Evolutionary conservation across 1,140 invertebrate genomes (phyloP).

Genomic region (Vanessa tameamea): DNA sequence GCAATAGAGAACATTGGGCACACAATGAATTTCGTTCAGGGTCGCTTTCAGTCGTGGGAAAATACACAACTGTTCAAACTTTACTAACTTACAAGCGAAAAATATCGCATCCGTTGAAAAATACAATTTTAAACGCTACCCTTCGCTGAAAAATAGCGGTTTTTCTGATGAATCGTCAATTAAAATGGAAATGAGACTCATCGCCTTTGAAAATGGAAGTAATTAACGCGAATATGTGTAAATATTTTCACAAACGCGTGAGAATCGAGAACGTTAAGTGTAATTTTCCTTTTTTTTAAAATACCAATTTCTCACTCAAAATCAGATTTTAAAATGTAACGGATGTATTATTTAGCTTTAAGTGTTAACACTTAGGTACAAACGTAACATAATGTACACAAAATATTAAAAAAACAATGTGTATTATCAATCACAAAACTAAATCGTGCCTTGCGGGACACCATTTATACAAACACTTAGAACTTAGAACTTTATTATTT

Average conservation of each 20-base stretch:
- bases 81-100: conserved; percentile 55
- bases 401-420: not conserved
- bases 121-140: conserved; percentile 37
- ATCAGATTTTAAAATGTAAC: conserved; percentile 46
- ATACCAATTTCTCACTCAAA: conserved; percentile 60
- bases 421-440: conserved; percentile 8
- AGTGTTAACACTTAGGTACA: conserved; percentile 75
- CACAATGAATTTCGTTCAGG: conserved; percentile 42
- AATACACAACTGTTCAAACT: conserved; percentile 63
- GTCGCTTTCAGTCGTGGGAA: conserved; percentile 61
- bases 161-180: conserved; percentile 18
- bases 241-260: no score
- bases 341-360: conserved; percentile 70
- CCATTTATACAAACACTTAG: conserved; percentile 44
- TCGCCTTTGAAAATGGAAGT: conserved; percentile 3
- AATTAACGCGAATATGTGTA: not conserved
- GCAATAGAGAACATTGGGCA: conserved; percentile 40
- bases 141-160: not conserved
- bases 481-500: conserved; percentile 21
- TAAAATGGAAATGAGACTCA: conserved; percentile 20
- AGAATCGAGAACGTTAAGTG: not conserved
- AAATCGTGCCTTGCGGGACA: conserved; percentile 55
- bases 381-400: conserved; percentile 53
- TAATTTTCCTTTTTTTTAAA: not conserved
- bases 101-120: conserved; percentile 59